phyloP scores from a whole-genome alignment of 2,888 invertebrate genomes.

The Electrophaes corylata region DNA sequence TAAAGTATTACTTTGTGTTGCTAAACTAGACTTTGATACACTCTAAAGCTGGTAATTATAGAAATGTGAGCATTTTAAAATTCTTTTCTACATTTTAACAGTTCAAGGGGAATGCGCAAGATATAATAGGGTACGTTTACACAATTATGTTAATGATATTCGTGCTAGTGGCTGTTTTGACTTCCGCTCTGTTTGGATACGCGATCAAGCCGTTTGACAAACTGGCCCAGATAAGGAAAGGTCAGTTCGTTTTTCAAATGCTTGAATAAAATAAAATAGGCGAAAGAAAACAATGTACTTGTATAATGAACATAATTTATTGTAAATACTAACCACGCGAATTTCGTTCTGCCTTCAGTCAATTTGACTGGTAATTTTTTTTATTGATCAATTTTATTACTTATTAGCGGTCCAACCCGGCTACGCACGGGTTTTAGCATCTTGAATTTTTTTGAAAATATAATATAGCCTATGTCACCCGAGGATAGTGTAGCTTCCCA shows the following conservation, averaged over 20 bases:
- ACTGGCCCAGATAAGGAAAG: constrained; percentile 24
- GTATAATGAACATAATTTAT: too few species aligned
- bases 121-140: constrained; percentile 20
- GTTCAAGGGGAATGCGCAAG: constrained; percentile 40
- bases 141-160: constrained; percentile 42
- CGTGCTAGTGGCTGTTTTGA: constrained; percentile 36
- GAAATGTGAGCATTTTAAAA: constrained; percentile 29
- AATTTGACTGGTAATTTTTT: too few species aligned
- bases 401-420: too few species aligned
- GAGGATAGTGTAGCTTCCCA: too few species aligned
- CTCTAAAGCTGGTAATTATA: constrained; percentile 16
- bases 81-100: constrained; percentile 30
- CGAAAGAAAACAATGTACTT: not conserved
- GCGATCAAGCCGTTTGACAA: constrained; percentile 29
- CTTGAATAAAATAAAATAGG: not conserved
- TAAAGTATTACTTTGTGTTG: not conserved
- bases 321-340: too few species aligned
- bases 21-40: not conserved
- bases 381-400: too few species aligned
- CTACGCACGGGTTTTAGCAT: too few species aligned
- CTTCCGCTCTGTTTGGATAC: constrained; percentile 32
- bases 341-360: too few species aligned
- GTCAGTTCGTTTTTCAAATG: constrained; percentile 14
- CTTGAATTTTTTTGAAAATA: too few species aligned
- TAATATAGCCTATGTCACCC: too few species aligned